Percentiles rank a stretch among this genome's conserved stretches.
Conservation (phyloP, 2,797 vertebrate genomes). For the Dromococcyx pavoninus region DNA sequence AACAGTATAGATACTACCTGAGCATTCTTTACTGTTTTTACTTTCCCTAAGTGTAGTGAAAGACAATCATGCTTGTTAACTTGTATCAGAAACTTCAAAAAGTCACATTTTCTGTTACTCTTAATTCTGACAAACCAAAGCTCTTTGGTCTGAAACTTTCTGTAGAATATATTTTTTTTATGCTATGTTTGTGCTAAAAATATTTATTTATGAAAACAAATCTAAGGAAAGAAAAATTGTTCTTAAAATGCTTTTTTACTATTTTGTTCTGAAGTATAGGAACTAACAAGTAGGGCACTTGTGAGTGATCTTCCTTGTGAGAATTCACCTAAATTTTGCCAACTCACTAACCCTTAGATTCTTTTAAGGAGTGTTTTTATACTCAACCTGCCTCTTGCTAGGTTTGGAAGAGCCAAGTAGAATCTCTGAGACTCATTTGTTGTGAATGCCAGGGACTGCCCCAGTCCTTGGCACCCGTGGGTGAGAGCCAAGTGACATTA, state of each 20-base stretch:
- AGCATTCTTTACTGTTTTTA: background rate
- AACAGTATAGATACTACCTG: background rate
- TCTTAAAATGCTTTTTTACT: background rate
- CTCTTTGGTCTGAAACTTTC: background rate
- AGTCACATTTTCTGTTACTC: background rate
- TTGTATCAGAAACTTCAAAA: background rate
- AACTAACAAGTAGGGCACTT: background rate
- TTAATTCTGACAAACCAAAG: background rate
- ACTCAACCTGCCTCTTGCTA: background rate
- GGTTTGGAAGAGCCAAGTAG: background rate
- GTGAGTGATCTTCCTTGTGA: background rate
- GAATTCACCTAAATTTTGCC: background rate
- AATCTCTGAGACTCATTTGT: background rate
- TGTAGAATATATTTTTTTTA: background rate
- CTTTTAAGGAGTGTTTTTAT: background rate
- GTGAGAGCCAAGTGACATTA: background rate
- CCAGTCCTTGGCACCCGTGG: background rate
- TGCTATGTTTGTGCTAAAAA: background rate
- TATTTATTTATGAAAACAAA: background rate
- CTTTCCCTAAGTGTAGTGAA: background rate
- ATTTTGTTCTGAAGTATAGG: background rate
- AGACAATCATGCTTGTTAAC: background rate
- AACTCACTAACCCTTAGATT: background rate
- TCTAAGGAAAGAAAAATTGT: background rate
- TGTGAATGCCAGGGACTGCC: background rate